Conservation (phyloP, 2,797 vertebrate genomes). For the Simalia tracyae region DNA sequence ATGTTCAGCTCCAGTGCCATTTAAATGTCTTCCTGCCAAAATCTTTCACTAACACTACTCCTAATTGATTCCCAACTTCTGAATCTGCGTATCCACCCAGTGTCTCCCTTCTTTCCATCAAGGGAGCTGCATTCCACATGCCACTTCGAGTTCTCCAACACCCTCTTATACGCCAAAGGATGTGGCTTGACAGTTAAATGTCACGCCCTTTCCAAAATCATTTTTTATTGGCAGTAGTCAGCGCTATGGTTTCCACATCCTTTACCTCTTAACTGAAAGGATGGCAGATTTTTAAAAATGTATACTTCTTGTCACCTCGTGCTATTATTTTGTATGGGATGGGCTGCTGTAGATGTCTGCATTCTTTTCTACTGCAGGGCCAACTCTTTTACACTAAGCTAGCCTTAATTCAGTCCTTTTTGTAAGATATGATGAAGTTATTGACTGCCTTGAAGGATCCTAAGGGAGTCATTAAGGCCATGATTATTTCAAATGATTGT, state of each 20-base stretch:
- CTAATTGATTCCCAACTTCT: background rate
- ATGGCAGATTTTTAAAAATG: background rate
- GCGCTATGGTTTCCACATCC: background rate
- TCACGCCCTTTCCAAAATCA: background rate
- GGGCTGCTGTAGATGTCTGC: background rate
- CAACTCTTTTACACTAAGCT: too few relatives aligned
- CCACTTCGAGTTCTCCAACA: background rate
- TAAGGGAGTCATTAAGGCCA: too few relatives aligned
- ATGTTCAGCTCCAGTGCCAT: background rate
- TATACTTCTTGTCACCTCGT: background rate
- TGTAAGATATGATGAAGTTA: too few relatives aligned
- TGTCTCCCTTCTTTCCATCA: background rate
- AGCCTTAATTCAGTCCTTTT: too few relatives aligned
- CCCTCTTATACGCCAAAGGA: too few relatives aligned
- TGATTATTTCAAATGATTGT: background rate
- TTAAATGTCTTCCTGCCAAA: background rate
- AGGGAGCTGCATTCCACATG: background rate
- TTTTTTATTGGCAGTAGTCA: background rate
- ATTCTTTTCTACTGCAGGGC: too few relatives aligned
- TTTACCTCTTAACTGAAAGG: background rate
- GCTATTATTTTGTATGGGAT: background rate
- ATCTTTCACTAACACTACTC: background rate
- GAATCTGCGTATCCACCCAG: background rate
- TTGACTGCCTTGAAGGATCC: too few relatives aligned
- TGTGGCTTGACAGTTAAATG: background rate